Evolutionary conservation across 2,888 invertebrate genomes (phyloP), one percentile per base, ranked within the genome.

Genomic region (Folsomia manolachei): DNA sequence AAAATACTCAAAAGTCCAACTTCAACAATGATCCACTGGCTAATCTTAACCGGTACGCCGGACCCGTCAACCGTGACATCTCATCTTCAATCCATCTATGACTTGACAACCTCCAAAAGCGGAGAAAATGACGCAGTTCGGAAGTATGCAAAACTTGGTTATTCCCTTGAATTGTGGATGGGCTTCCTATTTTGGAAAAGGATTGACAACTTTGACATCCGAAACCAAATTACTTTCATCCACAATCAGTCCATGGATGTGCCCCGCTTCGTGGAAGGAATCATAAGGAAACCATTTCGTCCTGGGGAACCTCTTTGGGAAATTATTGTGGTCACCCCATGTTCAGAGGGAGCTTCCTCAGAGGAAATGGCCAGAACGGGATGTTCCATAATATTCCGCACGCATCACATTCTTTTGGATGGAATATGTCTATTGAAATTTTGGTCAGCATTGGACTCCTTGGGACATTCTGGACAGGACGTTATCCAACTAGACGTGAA

Each of bases 331-430:
- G 18, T 66, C 2, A 2, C 24, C 9, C 23, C 4, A 1, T 21
- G 39, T 2, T 19, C 4, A 23, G 52, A 39, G 14, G 14, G 14
- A 9, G 39, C 39, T 4, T 39, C 39, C 39, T 9, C 4, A 39
- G 39, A 39, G 14, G 39, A 39, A 39, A 4, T 4, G 14, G 4
- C 14, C 7, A 39, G 39, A 4, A 39, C 39, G 39, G 39, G 14
- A 39, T 39, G 39, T 23, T 66, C 14, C 21, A 11, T 66, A 18
- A 21, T 66, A 1, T 52, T 66, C n/a, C n/a, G 65, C 9, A 52
- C 51, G 2, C 65, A 66, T 66, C 65, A 66, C 39, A 7, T 66
- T 52, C 65, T 66, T 23, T 14, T 66, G 21, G 65, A 66, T 52
- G 65, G 65, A 2, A 66, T 66, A 52, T 21, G 21, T 7, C 11